phyloP scores from a whole-genome alignment of 2,113 vertebrate species.

The Poeciliopsis occidentalis region DNA sequence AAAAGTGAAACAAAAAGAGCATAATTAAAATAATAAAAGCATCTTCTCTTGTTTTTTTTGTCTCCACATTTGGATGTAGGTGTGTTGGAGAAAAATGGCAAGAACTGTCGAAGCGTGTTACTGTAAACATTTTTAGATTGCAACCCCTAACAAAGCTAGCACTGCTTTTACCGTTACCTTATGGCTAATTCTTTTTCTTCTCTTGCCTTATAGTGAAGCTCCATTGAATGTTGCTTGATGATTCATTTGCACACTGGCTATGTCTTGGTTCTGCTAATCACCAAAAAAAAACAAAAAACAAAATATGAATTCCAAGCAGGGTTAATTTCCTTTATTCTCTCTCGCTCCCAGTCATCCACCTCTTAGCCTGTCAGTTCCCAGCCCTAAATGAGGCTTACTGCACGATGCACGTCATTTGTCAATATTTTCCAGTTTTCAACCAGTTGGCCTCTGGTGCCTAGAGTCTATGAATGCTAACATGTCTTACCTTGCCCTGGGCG shows the following conservation, averaged over 20 bases:
- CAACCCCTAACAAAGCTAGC: constrained; percentile 63
- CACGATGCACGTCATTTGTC: constrained; percentile 54
- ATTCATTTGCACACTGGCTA: constrained; percentile 24
- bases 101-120: constrained; percentile 62
- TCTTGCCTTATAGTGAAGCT: constrained; percentile 47
- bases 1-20: constrained; percentile 69
- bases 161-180: neutral
- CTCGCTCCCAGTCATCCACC: constrained; percentile 14
- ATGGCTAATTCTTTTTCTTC: neutral
- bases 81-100: constrained; percentile 57
- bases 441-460: constrained; percentile 64
- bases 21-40: constrained; percentile 76
- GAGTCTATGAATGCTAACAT: constrained; percentile 64
- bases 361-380: constrained; percentile 31
- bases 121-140: constrained; percentile 61
- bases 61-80: constrained; percentile 59
- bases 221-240: constrained; percentile 57
- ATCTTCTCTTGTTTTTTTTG: constrained; percentile 64
- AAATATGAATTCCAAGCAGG: constrained; percentile 12
- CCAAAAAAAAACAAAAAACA: neutral
- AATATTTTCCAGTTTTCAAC: constrained; percentile 52
- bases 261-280: constrained; percentile 24
- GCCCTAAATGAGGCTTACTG: constrained; percentile 52
- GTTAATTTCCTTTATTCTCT: constrained; percentile 28
- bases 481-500: constrained; percentile 76